Base-by-base conservation (phyloP, 2,797 vertebrate species). In the Masticophis lateralis region DNA sequence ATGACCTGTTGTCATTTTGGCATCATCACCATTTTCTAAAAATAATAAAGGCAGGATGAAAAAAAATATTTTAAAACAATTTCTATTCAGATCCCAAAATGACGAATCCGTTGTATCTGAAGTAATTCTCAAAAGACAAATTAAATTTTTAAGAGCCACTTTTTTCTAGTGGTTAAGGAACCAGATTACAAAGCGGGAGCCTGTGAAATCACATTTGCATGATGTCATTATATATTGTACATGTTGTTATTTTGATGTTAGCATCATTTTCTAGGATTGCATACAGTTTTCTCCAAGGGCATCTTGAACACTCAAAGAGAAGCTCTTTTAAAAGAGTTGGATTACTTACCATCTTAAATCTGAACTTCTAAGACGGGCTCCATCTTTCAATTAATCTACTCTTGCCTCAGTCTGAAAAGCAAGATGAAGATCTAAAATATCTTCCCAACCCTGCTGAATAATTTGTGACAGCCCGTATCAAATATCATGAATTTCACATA, bases 401-500 rank as follows among this genome's bases (percentile, higher is more conserved):
- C 32, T 60, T 37, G 32, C 55, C 60, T 43, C 32, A 7, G 2
- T 89, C 88, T 53, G 11, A 87, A 87, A 87, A 87, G n/a, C n/a
- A 32, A 57, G 32, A 10, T 0, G 2, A 1, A 47, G 47, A 11
- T 55, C 37, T 94, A 92, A 37, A 95, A 63, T 13, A 87, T 89
- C 83, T 25, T 56, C 66, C 28, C 89, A 20, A 57, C 74, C 53
- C 91, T 27, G 59, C 83, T 2, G 18, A 91, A 89, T 94, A 74
- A 83, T 27, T 56, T 83, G 74, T 43, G 90, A 61, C 32, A 95
- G 59, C 79, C 93, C 43, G 66, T 69, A 27, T 59, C 66, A 86
- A 66, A 55, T n/a, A 66, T 9, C 93, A 51, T 87, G 90, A 91
- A 51, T 37, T 47, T 86, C 88, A 86, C 92, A 94, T 37, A 94